phyloP scores from a whole-genome alignment of 1,140 invertebrate genomes.

The Helicoverpa zea region DNA sequence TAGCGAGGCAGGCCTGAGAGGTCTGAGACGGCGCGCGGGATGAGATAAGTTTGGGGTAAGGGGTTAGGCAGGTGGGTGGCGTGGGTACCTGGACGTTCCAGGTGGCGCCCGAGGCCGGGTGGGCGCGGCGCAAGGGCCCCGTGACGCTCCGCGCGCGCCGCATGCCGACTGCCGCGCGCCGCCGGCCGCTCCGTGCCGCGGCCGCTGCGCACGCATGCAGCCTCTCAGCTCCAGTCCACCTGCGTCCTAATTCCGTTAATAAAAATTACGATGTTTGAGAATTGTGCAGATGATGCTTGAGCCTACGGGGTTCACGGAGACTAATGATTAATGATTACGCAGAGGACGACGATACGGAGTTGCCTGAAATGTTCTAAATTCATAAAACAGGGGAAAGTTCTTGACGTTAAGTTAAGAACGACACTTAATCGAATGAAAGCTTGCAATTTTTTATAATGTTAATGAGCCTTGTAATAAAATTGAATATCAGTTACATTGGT shows the following conservation, averaged over 20 bases:
- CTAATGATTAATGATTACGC: slow-evolving; percentile 35
- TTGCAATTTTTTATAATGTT: too few species aligned
- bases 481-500: too few species aligned
- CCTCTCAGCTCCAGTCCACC: slow-evolving; percentile 70
- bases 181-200: slow-evolving; percentile 38
- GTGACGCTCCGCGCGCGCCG: slow-evolving; percentile 87
- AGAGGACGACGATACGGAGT: not conserved
- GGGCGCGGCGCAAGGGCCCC: slow-evolving; percentile 88
- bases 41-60: not conserved
- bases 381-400: not conserved
- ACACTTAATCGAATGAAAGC: too few species aligned
- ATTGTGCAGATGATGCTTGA: slow-evolving; percentile 41
- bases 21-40: not conserved
- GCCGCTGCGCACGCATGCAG: slow-evolving; percentile 78
- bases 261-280: slow-evolving; percentile 59
- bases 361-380: not conserved
- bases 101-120: slow-evolving; percentile 90
- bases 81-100: slow-evolving; percentile 90
- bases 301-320: not conserved
- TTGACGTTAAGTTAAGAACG: too few species aligned
- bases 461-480: too few species aligned
- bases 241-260: slow-evolving; percentile 77
- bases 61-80: not conserved
- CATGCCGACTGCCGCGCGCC: slow-evolving; percentile 83
- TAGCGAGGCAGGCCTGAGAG: not conserved